Evolutionary conservation across 1,140 invertebrate species (phyloP), one percentile per base, ranked within the genome.

Genomic region (Solen grandis): DNA sequence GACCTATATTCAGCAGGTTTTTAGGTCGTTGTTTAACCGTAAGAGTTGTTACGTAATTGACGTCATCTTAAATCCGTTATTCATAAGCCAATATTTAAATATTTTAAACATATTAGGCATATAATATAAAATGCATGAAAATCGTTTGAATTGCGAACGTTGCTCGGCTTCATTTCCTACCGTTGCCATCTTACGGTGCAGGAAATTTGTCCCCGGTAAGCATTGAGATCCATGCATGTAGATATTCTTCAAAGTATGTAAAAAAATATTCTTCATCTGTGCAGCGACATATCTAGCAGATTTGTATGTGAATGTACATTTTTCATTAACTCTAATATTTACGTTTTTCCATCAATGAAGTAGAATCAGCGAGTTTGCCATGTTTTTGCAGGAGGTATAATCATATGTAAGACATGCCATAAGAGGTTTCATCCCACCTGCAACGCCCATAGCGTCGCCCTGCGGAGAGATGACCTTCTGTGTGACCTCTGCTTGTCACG

Each of bases 381-480:
- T n/a, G n/a, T n/a, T n/a, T n/a, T n/a, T n/a, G n/a, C n/a, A 60
- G 59, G 59, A 19, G 59, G 33, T 25, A 14, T 75, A 33, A 75
- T 41, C 19, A 60, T 75, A 29, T 75, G 72, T 46, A 50, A 33
- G 14, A 33, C 59, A 2, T 75, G 72, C 36, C 72, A 75, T 22
- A 62, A 63, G 10, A 27, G 72, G 3, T 75, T 62, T 41, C 72
- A 75, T 50, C 72, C 72, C 13, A 33, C 57, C 16, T 75, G 72
- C 35, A 38, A 60, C 41, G 27, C 22, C 29, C 36, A 75, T n/a
- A 29, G 19, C 25, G 16, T 41, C 22, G 72, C 59, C 1, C 46
- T 46, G 2, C 16, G 59, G 36, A 38, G 36, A 25, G 41, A 41
- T 8, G 72, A 75, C 41, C 29, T n/a, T 29, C 4, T 62, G 0